Evolutionary conservation across 2,113 vertebrate species (phyloP).

Genomic region (Plectropomus leopardus): DNA sequence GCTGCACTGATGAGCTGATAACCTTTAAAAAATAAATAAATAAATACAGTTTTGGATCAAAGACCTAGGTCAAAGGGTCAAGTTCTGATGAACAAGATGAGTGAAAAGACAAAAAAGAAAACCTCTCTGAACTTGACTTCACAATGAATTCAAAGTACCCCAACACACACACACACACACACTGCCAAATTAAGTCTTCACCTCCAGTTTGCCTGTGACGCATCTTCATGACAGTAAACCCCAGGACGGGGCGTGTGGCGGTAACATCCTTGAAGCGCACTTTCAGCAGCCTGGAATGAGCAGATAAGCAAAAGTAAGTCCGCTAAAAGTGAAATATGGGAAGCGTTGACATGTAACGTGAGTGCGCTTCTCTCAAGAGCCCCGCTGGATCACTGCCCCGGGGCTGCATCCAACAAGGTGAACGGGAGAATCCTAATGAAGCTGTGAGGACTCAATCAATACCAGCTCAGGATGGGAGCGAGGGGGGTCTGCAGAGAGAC

Average conservation of each 20-base stretch:
- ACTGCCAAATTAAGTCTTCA: constrained; percentile 63
- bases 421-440: constrained; percentile 78
- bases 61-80: constrained; percentile 14
- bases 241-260: constrained; percentile 1
- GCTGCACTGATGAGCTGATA: too few species aligned
- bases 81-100: constrained; percentile 4
- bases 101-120: constrained; percentile 1
- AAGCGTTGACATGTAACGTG: constrained; percentile 63
- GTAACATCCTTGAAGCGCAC: constrained; percentile 54
- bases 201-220: constrained; percentile 47
- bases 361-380: constrained; percentile 53
- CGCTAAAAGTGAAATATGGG: constrained; percentile 62
- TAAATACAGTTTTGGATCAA: not conserved
- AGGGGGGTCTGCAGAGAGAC: constrained; percentile 12
- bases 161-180: not conserved
- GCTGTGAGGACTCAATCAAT: constrained; percentile 78
- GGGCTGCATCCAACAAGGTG: constrained; percentile 66
- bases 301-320: constrained; percentile 70
- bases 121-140: constrained; percentile 7
- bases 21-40: too few species aligned
- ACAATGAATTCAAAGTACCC: constrained; percentile 34
- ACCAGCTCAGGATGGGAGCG: constrained; percentile 18
- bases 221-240: constrained; percentile 61
- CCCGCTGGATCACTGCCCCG: constrained; percentile 45
- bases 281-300: constrained; percentile 60